Base-by-base conservation (phyloP, 2,797 vertebrate species). In the Sebastes reedi region DNA sequence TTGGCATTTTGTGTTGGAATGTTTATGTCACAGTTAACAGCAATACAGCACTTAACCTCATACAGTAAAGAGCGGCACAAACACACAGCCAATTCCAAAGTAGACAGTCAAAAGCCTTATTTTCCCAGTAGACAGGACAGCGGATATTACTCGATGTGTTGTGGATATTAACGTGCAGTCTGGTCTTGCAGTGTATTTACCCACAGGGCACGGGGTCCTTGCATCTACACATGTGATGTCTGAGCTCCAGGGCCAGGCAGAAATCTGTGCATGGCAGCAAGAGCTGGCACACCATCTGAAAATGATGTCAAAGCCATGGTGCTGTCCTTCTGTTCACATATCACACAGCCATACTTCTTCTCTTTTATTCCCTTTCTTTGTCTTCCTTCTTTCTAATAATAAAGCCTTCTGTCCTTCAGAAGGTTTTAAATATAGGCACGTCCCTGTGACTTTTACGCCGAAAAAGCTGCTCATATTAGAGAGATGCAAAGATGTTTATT, bases 161-260 rank as follows among this genome's bases (percentile, higher is more conserved):
- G 81, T 84, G 85, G 79, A 84, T 85, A 75, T 83, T 72, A 78
- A 59, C 7, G 10, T 70, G 68, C 56, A 72, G 84, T 78, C 78
- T 85, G 84, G 72, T 75, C 66, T 69, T 80, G 60, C 30, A 30
- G 77, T 34, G 78, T 78, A 62, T 90, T 87, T 81, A 85, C 75
- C 87, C 88, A 70, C 65, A 79, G 81, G 78, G 69, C 75, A 67
- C 16, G 4, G 56, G 71, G 86, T 66, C 70, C 70, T 60, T 64
- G 60, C 79, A 56, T 84, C 72, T 77, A 90, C 86, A 89, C 86
- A 80, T 82, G 78, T 82, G 83, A 86, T 81, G 67, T 88, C 83
- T 86, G 79, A 84, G 84, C 76, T 85, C 20, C 59, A 10, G 82
- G 72, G 80, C 81, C 79, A 79, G 71, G 29, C 78, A 79, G 70